Base-by-base conservation (phyloP, 2,888 invertebrate genomes). In the Hecatera dysodea region DNA sequence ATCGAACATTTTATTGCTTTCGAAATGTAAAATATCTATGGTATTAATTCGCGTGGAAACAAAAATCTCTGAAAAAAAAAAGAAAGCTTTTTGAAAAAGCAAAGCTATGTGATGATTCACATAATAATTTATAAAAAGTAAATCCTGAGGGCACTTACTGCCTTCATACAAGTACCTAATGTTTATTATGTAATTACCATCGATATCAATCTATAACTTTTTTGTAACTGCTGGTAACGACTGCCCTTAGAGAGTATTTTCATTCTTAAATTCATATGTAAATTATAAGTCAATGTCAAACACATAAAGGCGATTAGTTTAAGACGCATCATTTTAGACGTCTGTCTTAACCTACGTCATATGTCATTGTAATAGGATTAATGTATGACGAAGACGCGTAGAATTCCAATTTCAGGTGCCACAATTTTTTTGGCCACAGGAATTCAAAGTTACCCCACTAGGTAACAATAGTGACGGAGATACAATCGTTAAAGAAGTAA, bases 321-420 rank as follows among this genome's bases (percentile, higher is more conserved):
- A 83, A 87, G 84, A 83, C 87, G 64, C 81, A 80, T 86, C 85
- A 80, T 83, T 84, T 79, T 64, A 69, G 75, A 77, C 70, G 81
- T 68, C 73, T 83, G 83, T 86, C 83, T 85, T 86, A 78, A 87
- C 85, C 86, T 88, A 81, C 81, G 87, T 90, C 90, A 88, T 86
- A 85, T 88, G 91, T 91, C 91, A 90, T 74, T 69, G 70, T 92
- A 93, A 93, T 93, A 93, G 91, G 93, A 94, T 94, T 94, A 93
- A 86, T 88, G 86, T 56, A 36, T 90, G 89, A 90, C 85, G 85
- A 78, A 80, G 78, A 79, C 79, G 78, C 81, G 77, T 81, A 81
- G 83, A 89, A 89, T 89, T 90, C 74, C 68, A 88, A 87, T 86
- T 88, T 87, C 70, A 86, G 67, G 46, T 84, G 75, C 82, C 82